These are phyloP conservation scores for Atethmia centrago DNA, from an alignment of 2,888 invertebrate species.

Conservation along the genomic window DNA sequence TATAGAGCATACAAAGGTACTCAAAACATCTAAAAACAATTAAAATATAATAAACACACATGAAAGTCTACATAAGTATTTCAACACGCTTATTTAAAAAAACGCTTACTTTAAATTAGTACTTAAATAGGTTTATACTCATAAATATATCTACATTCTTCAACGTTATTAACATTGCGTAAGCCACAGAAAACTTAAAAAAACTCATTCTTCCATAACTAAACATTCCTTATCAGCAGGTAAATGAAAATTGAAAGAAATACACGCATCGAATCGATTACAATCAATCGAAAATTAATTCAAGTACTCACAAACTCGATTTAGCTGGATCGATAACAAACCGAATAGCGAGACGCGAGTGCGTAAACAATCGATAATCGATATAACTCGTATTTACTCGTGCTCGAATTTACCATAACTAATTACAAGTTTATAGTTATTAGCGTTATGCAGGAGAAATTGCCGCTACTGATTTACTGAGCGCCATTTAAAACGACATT, in stretches of 20 bases:
- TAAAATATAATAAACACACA: not conserved
- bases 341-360: constrained; percentile 72
- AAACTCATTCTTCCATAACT: constrained; percentile 26
- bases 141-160: not conserved
- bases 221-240: constrained; percentile 48
- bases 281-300: constrained; percentile 73
- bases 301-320: constrained; percentile 67
- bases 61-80: not conserved
- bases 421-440: constrained; percentile 88
- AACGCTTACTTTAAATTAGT: not conserved
- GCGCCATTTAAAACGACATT: constrained; percentile 86
- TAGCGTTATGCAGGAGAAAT: constrained; percentile 85
- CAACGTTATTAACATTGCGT: not conserved
- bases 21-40: not conserved
- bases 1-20: not conserved
- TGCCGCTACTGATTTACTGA: constrained; percentile 86
- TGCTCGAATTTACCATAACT: constrained; percentile 84
- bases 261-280: constrained; percentile 79
- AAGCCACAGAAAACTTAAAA: constrained; percentile 3
- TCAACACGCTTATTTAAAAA: not conserved
- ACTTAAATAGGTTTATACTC: not conserved
- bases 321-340: constrained; percentile 68
- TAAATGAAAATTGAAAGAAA: constrained; percentile 61
- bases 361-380: constrained; percentile 84
- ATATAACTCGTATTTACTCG: constrained; percentile 71